These are phyloP conservation scores for Nebria brevicollis DNA, from an alignment of 2,888 invertebrate genomes.

Conservation along the genomic window DNA sequence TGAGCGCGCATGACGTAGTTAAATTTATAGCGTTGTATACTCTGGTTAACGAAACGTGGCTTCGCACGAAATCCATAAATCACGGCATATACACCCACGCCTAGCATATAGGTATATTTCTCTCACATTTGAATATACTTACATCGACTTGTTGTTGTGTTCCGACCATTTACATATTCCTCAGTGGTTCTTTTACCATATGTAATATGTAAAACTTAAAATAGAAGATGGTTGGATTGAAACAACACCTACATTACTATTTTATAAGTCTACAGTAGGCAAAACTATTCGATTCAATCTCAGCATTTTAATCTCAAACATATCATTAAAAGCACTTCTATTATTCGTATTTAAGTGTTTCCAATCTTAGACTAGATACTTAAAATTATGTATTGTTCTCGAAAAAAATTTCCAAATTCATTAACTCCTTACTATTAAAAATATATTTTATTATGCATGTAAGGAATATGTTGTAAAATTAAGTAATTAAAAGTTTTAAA, in stretches of 20 bases:
- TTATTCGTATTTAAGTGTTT: no score
- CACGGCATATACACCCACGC: not conserved
- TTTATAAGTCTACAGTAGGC: not conserved
- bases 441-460: no score
- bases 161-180: not conserved
- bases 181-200: not conserved
- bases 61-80: constrained; percentile 27
- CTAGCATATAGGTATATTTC: not conserved
- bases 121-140: not conserved
- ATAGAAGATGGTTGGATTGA: not conserved
- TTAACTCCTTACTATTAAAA: no score
- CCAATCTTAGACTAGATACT: no score
- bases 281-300: not conserved
- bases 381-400: no score
- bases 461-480: no score
- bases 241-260: not conserved
- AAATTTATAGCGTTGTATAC: constrained; percentile 1
- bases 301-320: not conserved
- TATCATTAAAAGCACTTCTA: no score
- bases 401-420: no score
- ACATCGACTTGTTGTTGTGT: constrained; percentile 5
- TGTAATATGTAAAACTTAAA: not conserved
- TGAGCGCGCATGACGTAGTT: constrained; percentile 26
- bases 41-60: constrained; percentile 33
- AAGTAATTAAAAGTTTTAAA: no score